Conservation (phyloP, 2,797 vertebrate genomes). For the Apogon hyalosoma region DNA sequence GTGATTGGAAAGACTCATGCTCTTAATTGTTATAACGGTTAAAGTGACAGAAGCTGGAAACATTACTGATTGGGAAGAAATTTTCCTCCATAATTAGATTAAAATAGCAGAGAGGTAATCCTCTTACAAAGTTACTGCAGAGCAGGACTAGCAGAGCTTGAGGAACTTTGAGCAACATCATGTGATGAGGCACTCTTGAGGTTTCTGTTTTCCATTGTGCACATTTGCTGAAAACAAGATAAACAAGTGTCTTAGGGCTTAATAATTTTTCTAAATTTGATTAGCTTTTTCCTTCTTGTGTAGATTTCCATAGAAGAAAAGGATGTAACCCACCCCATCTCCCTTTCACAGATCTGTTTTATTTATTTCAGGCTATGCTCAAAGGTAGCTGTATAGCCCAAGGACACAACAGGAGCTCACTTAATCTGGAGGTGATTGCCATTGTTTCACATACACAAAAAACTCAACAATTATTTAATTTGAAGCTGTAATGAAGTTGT, state of each 20-base stretch:
- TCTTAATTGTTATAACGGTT: not conserved
- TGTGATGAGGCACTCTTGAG: conserved; percentile 66
- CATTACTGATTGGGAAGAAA: conserved; percentile 48
- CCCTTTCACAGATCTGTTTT: not conserved
- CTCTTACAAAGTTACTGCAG: conserved; percentile 76
- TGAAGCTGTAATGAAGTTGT: not conserved
- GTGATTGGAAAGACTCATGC: too few species aligned
- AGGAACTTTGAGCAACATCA: conserved; percentile 58
- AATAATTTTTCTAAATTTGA: not conserved
- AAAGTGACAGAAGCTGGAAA: conserved; percentile 9
- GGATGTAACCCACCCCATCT: not conserved
- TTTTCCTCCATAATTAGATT: conserved; percentile 76
- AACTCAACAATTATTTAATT: not conserved
- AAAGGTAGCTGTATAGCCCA: not conserved
- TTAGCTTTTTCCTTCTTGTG: not conserved
- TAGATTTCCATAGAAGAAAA: not conserved
- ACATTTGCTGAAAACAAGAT: conserved; percentile 29
- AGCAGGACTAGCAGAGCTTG: conserved; percentile 39
- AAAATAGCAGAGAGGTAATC: conserved; percentile 82
- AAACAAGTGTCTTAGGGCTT: conserved; percentile 1
- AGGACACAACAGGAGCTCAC: not conserved
- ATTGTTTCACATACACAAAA: not conserved
- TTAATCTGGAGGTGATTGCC: not conserved
- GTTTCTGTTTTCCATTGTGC: conserved; percentile 50
- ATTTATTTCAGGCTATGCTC: not conserved